Base-by-base conservation (phyloP, 2,113 vertebrate genomes). In the Bungarus multicinctus region DNA sequence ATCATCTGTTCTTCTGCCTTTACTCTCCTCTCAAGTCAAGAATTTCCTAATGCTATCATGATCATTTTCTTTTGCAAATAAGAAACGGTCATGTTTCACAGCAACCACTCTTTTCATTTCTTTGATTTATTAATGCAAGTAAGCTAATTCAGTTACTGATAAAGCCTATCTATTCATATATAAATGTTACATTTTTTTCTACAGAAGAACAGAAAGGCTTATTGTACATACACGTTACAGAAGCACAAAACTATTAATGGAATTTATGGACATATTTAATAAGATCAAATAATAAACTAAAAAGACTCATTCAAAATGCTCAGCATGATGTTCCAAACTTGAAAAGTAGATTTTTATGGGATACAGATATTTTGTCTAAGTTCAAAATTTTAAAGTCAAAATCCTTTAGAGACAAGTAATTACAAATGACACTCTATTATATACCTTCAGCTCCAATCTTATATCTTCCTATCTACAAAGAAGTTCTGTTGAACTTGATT, bases 61-160 rank as follows among this genome's bases (percentile, higher is more conserved):
- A 97, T 96, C 96, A 97, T 97, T 94, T 95, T 89, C 93, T 96
- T 98, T 97, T 93, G 95, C 91, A 98, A 98, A 99, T 99, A 99
- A 99, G 98, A 97, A 97, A 96, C 97, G 97, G 97, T 97, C 97
- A 97, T 98, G 98, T 98, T 98, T 98, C 98, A 98, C 97, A 98
- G 98, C 98, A 98, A 81, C 74, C 74, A 98, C 97, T 95, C 96
- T 97, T 97, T 98, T 98, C 98, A 98, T 98, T 98, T 98, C 98
- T 96, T 95, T 97, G 97, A 98, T 98, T 98, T 98, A 98, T 97
- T 97, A 97, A 97, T 96, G 94, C 93, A 95, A 98, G 96, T 97
- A 97, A 97, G 97, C 97, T 98, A 98, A 99, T 99, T 98, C 98
- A 98, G 98, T 98, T 97, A 97, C 97, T 97, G 97, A 98, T 98